Percentiles rank a stretch among this genome's conserved stretches.
Evolutionary conservation across 1,140 invertebrate genomes (phyloP).

Genomic region (Gonioctena quinquepunctata): DNA sequence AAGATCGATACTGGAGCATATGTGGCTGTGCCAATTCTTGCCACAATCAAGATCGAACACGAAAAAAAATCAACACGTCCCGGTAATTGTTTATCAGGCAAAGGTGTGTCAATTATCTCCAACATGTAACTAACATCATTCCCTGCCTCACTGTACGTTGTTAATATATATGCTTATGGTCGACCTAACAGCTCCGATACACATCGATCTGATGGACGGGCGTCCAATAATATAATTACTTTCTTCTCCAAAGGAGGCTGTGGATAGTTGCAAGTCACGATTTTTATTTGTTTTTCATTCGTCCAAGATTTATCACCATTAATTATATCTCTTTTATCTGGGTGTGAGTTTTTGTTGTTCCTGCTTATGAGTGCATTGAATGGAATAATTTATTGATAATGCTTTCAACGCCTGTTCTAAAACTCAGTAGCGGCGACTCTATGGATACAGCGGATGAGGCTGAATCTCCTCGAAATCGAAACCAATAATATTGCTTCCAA

Average conservation of each 20-base stretch:
- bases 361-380: conserved; percentile 8
- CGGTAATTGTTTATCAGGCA: neutral
- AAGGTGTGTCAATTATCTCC: neutral
- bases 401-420: conserved; percentile 21
- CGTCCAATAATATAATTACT: conserved; percentile 24
- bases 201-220: neutral
- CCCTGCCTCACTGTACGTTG: neutral
- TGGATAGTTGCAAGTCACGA: conserved; percentile 21
- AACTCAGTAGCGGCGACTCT: too few relatives aligned
- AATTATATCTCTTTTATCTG: conserved; percentile 24
- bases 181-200: neutral
- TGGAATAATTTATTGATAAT: conserved; percentile 16
- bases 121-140: neutral
- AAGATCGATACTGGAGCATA: neutral
- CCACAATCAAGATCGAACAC: neutral
- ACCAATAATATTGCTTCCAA: too few relatives aligned
- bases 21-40: neutral
- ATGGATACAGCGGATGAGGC: too few relatives aligned
- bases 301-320: conserved; percentile 22
- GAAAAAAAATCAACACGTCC: neutral
- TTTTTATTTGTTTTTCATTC: conserved; percentile 26
- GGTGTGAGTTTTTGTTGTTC: conserved; percentile 9
- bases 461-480: too few relatives aligned
- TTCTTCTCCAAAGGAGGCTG: neutral
- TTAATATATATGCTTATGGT: neutral